These are phyloP conservation scores for Drosophila tristis DNA, from an alignment of 1,140 invertebrate genomes.

Conservation along the genomic window DNA sequence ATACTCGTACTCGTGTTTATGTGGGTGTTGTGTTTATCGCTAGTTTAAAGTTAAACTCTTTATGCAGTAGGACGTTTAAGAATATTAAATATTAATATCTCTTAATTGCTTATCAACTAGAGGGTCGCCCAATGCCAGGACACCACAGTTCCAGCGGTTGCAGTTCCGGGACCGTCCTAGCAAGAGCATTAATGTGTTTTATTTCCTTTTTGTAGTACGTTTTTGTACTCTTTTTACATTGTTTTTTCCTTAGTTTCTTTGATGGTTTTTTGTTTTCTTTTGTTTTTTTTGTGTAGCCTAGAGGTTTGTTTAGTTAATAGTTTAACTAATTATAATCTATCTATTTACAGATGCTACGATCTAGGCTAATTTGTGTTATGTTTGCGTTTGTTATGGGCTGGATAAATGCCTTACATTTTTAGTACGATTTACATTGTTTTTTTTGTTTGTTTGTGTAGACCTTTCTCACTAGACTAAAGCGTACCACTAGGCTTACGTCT, in stretches of 20 bases:
- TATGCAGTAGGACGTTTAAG: slow-evolving; percentile 78
- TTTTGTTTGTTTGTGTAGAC: slow-evolving; percentile 28
- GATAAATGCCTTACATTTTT: slow-evolving; percentile 53
- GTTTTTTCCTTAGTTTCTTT: slow-evolving; percentile 38
- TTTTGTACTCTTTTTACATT: slow-evolving; percentile 22
- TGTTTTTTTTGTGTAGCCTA: slow-evolving; percentile 36
- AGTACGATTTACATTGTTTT: slow-evolving; percentile 51
- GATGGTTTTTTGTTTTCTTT: slow-evolving; percentile 24
- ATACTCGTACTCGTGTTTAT: slow-evolving; percentile 25
- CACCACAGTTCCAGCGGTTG: not conserved
- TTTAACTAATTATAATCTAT: slow-evolving; percentile 30
- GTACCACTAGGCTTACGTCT: slow-evolving; percentile 40
- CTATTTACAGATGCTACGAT: slow-evolving; percentile 40
- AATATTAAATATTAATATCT: slow-evolving; percentile 83
- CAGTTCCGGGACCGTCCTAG: slow-evolving; percentile 23
- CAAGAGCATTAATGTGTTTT: slow-evolving; percentile 28
- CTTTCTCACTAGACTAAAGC: slow-evolving; percentile 43
- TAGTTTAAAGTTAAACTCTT: slow-evolving; percentile 65
- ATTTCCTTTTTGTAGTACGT: slow-evolving; percentile 19
- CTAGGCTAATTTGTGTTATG: slow-evolving; percentile 53
- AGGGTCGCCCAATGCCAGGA: slow-evolving; percentile 13
- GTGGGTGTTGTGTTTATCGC: slow-evolving; percentile 40
- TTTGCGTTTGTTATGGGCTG: slow-evolving; percentile 10
- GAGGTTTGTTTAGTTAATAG: slow-evolving; percentile 19
- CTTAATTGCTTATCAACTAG: slow-evolving; percentile 48